Percentiles rank a stretch among this genome's conserved stretches.
Evolutionary conservation across 1,140 invertebrate species (phyloP).

Genomic region (Ceratosolen fusciceps): DNA sequence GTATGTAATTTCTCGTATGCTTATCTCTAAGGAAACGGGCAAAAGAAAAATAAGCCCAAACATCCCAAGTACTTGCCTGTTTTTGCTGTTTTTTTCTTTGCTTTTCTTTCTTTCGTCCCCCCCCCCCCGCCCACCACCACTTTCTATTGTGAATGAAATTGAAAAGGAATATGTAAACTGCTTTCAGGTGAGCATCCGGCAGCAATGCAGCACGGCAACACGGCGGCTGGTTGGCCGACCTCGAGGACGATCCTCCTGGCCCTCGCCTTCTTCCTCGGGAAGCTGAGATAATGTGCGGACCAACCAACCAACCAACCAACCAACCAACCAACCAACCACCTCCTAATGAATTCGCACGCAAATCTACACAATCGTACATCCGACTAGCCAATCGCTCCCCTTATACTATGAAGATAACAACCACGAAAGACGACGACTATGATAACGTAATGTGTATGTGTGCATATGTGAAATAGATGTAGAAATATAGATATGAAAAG

Average conservation of each 20-base stretch:
- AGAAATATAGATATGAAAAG: neutral
- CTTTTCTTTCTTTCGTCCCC: no score
- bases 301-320: no score
- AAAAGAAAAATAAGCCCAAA: no score
- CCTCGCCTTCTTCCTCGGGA: conserved; percentile 67
- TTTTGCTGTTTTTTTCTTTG: no score
- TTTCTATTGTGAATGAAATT: no score
- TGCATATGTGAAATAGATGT: neutral
- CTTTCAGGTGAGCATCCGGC: conserved; percentile 85
- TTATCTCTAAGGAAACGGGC: no score
- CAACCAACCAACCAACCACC: no score
- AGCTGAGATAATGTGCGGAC: conserved; percentile 68
- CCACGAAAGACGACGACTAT: neutral
- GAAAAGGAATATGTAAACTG: neutral
- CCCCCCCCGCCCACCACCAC: no score
- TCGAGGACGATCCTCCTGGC: conserved; percentile 66
- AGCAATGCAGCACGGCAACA: conserved; percentile 85
- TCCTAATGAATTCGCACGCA: neutral
- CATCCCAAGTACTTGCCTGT: no score
- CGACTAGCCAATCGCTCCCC: neutral
- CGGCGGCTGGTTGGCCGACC: conserved; percentile 66
- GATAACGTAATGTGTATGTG: neutral
- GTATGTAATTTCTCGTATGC: no score
- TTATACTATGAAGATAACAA: neutral
- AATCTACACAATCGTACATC: neutral